These are phyloP conservation scores for Drosophila mercatorum DNA, from an alignment of 2,888 invertebrate species.

Conservation along the genomic window DNA sequence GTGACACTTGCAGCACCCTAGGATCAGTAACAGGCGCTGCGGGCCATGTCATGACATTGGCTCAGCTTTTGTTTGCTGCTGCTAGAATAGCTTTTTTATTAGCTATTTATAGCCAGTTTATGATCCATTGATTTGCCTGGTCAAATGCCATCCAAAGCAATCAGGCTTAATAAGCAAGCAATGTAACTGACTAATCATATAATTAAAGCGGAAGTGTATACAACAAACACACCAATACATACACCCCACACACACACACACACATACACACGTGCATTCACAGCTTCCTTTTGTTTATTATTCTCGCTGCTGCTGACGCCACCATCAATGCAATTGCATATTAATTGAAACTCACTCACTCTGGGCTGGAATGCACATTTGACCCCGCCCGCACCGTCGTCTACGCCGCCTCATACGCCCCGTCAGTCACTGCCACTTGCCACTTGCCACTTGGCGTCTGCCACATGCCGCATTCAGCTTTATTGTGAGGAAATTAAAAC, in stretches of 20 bases:
- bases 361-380: conserved; percentile 23
- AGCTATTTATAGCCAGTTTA: conserved; percentile 49
- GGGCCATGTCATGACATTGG: conserved; percentile 47
- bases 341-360: conserved; percentile 63
- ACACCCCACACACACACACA: neutral
- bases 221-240: neutral
- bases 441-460: conserved; percentile 7
- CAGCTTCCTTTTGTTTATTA: conserved; percentile 38
- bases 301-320: conserved; percentile 12
- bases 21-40: conserved; percentile 67
- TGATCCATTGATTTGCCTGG: conserved; percentile 63
- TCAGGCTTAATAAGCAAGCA: conserved; percentile 31
- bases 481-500: conserved; percentile 59
- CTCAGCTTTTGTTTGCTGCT: conserved; percentile 23
- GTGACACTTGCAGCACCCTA: conserved; percentile 78
- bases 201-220: conserved; percentile 34
- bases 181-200: conserved; percentile 46
- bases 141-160: conserved; percentile 56
- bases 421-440: conserved; percentile 10
- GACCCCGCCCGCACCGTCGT: neutral
- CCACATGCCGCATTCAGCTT: conserved; percentile 23
- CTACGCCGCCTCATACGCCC: conserved; percentile 18
- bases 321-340: conserved; percentile 52
- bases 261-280: neutral
- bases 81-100: conserved; percentile 59